Conservation (phyloP, 2,113 vertebrate species). For the Poeciliopsis retropinna region DNA sequence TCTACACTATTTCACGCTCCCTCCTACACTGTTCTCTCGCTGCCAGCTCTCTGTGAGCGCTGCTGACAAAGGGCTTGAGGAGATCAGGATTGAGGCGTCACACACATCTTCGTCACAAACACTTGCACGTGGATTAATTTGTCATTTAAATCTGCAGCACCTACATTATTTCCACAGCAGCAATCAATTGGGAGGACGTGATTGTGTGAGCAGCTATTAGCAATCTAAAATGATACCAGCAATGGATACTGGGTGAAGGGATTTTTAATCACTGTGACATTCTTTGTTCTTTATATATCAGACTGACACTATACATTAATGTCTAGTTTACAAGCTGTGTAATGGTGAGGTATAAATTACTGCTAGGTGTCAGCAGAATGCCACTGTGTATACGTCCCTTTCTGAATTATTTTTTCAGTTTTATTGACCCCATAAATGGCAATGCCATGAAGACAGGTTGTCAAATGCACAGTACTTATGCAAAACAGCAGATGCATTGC, state of each 20-base stretch:
- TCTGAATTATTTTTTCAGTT: too few species aligned
- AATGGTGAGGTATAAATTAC: constrained; percentile 59
- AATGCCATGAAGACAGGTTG: constrained; percentile 42
- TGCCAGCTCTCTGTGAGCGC: constrained; percentile 21
- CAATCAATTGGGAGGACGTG: constrained; percentile 44
- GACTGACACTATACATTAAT: constrained; percentile 44
- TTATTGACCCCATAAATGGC: constrained; percentile 61
- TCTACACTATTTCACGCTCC: constrained; percentile 62
- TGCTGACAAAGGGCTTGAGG: constrained; percentile 40
- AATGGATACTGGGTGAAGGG: constrained; percentile 22
- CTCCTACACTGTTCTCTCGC: constrained; percentile 60
- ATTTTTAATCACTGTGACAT: constrained; percentile 57
- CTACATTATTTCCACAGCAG: constrained; percentile 47
- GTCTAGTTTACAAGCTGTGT: constrained; percentile 37
- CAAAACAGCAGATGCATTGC: constrained; percentile 58
- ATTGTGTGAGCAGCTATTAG: constrained; percentile 55
- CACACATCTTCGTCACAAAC: constrained; percentile 36
- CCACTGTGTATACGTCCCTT: constrained; percentile 19
- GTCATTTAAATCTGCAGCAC: constrained; percentile 62
- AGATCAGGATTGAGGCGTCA: constrained; percentile 40
- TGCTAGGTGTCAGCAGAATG: constrained; percentile 41
- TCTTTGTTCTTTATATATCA: constrained; percentile 58
- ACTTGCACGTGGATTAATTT: constrained; percentile 53
- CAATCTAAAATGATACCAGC: constrained; percentile 47
- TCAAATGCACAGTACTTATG: constrained; percentile 60